phyloP scores from a whole-genome alignment of 2,888 invertebrate genomes.

The Drosophila cognata region DNA sequence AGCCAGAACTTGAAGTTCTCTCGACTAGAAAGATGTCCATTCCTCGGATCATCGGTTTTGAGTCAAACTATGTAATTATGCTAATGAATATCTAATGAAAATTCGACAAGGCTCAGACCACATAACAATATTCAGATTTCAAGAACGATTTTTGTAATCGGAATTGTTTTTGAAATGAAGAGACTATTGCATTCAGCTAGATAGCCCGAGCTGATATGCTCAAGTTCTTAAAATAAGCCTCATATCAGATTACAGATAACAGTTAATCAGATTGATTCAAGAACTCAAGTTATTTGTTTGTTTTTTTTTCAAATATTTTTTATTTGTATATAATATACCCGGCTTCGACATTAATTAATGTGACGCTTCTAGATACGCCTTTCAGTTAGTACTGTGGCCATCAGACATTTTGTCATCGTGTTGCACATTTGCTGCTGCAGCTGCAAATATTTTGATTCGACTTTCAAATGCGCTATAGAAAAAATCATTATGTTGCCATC shows the following conservation, averaged over 20 bases:
- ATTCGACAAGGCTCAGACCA: neutral
- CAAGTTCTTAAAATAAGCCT: neutral
- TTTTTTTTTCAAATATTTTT: neutral
- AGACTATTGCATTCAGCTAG: neutral
- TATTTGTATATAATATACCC: neutral
- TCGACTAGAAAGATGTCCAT: neutral
- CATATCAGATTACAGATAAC: neutral
- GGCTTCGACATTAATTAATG: neutral
- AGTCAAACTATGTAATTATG: neutral
- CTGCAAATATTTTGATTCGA: neutral
- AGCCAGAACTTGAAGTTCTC: neutral
- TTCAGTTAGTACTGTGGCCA: constrained; percentile 21
- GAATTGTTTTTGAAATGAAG: neutral
- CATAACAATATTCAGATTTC: neutral
- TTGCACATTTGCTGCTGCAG: constrained; percentile 17
- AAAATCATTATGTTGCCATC: neutral
- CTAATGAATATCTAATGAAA: neutral
- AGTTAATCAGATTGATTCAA: neutral
- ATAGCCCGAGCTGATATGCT: neutral
- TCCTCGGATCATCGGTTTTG: neutral
- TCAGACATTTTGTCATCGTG: constrained; percentile 33
- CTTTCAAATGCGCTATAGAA: constrained; percentile 18
- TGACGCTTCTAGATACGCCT: constrained; percentile 21
- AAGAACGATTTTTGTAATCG: neutral
- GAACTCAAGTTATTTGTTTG: neutral